These are phyloP conservation scores for Gobius niger DNA, from an alignment of 2,113 vertebrate species.

Conservation along the genomic window DNA sequence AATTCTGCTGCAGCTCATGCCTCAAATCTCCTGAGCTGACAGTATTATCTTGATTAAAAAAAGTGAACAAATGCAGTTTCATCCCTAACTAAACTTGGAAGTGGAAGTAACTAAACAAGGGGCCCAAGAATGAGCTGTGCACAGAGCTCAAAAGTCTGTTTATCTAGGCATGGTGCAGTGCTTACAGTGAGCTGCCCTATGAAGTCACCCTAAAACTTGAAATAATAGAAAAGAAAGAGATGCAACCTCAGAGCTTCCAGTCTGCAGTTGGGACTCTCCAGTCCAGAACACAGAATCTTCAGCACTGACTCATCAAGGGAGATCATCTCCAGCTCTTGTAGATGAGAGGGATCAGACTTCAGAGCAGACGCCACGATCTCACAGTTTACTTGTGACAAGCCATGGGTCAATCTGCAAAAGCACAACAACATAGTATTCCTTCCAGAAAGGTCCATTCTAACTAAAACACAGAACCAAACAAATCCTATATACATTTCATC, in stretches of 20 bases:
- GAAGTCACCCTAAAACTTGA: no score
- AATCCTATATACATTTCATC: no score
- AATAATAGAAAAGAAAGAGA: neutral
- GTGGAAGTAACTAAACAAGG: no score
- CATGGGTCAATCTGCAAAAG: neutral
- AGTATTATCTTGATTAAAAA: no score
- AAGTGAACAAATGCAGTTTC: no score
- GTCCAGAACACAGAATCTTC: conserved; percentile 1
- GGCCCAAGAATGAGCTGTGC: no score
- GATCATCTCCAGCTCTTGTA: neutral
- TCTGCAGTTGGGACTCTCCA: neutral
- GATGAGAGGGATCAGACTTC: neutral
- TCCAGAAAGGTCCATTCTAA: neutral
- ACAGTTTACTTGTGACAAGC: conserved; percentile 1
- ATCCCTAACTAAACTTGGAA: no score
- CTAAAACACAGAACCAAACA: neutral
- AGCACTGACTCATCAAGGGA: neutral
- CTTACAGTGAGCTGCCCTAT: no score
- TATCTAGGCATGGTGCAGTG: no score
- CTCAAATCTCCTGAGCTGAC: no score
- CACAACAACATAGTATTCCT: neutral
- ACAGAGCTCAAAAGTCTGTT: no score
- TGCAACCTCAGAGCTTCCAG: conserved; percentile 3
- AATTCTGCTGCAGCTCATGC: no score
- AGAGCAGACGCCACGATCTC: conserved; percentile 8